These are phyloP conservation scores for Molanna angustata DNA, from an alignment of 2,888 invertebrate species.

Conservation along the genomic window DNA sequence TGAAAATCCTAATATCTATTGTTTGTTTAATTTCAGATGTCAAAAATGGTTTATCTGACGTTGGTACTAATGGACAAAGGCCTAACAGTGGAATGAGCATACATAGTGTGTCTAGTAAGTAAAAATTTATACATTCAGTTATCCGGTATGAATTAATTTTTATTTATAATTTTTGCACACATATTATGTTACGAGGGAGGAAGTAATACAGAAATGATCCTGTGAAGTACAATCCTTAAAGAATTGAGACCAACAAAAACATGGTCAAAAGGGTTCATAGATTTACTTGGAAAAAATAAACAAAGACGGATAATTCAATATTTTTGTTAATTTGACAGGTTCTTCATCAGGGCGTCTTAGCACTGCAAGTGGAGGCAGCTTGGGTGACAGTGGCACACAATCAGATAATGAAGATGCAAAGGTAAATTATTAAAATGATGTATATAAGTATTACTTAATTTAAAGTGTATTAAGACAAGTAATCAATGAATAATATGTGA, in stretches of 20 bases:
- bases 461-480: no score
- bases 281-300: neutral
- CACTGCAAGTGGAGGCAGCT: slow-evolving; percentile 76
- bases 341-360: slow-evolving; percentile 81
- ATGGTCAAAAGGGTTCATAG: no score
- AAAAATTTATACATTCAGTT: no score
- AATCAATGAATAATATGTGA: no score
- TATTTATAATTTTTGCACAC: no score
- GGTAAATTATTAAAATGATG: no score
- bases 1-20: neutral
- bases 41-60: slow-evolving; percentile 9
- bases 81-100: slow-evolving; percentile 68
- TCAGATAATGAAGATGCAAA: slow-evolving; percentile 76
- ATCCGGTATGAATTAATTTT: no score
- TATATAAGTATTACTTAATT: no score
- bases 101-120: slow-evolving; percentile 64
- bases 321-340: slow-evolving; percentile 43
- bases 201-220: neutral
- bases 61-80: slow-evolving; percentile 44
- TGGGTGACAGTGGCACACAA: slow-evolving; percentile 82
- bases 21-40: slow-evolving; percentile 14
- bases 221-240: neutral
- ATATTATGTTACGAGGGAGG: neutral
- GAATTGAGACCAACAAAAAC: no score
- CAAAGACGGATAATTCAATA: neutral